phyloP scores from a whole-genome alignment of 2,113 vertebrate species.

The Microcebus ravelobensis region DNA sequence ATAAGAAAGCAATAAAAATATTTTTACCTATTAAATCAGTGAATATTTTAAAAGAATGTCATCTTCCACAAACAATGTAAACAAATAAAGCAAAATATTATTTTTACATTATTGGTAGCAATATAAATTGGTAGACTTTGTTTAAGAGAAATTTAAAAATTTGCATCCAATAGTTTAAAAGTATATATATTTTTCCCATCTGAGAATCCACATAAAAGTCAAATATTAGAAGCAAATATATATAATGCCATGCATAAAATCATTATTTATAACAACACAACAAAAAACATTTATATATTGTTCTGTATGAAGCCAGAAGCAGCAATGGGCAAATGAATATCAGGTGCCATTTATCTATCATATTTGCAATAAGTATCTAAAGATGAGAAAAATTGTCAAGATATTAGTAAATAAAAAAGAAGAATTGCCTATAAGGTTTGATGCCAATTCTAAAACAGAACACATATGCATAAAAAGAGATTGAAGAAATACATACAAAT shows the following conservation, averaged over 20 bases:
- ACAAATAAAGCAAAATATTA: background rate
- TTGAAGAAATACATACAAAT: background rate
- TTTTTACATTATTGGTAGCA: background rate
- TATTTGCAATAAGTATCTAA: background rate
- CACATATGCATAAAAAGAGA: background rate
- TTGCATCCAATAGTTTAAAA: background rate
- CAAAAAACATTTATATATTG: background rate
- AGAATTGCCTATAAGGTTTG: background rate
- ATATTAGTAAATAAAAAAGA: background rate
- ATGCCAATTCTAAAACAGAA: background rate
- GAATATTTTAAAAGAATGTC: background rate
- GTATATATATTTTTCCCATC: background rate
- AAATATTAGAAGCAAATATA: background rate
- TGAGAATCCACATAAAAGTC: background rate
- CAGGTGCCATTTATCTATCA: background rate
- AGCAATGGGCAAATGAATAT: background rate
- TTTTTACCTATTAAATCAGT: background rate
- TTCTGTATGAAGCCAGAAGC: background rate
- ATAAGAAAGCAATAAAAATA: background rate
- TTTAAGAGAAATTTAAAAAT: background rate
- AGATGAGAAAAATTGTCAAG: background rate
- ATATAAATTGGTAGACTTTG: fast-evolving
- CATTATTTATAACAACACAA: background rate
- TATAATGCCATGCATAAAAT: background rate
- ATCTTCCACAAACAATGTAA: background rate